Conservation (phyloP, 2,113 vertebrate species). For the Rutilus rutilus region DNA sequence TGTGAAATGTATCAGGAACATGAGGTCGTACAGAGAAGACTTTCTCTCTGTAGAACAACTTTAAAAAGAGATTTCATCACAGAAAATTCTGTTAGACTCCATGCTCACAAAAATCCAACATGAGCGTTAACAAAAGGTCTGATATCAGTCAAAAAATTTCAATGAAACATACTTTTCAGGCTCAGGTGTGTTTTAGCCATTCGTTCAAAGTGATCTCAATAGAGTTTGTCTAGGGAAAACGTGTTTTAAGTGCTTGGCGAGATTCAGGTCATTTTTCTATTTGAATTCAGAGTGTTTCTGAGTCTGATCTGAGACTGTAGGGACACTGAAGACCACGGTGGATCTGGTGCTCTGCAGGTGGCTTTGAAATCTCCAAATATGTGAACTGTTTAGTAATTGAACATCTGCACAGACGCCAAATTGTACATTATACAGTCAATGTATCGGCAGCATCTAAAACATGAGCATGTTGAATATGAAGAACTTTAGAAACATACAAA, state of each 20-base stretch:
- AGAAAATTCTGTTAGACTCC: conserved; percentile 10
- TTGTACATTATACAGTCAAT: not conserved
- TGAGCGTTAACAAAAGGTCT: conserved; percentile 1
- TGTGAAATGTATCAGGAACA: conserved; percentile 70
- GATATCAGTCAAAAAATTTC: not conserved
- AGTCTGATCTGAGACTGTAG: conserved; percentile 37
- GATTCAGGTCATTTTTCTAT: conserved; percentile 41
- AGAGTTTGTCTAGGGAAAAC: conserved; percentile 9
- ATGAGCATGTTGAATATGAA: not conserved
- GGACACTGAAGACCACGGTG: not conserved
- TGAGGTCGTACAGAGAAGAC: conserved; percentile 50
- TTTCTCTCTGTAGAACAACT: conserved; percentile 29
- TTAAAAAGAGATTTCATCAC: conserved; percentile 40
- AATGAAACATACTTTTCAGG: conserved; percentile 3
- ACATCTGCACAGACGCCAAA: not conserved
- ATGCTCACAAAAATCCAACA: not conserved
- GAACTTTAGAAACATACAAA: not conserved
- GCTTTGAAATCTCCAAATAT: not conserved
- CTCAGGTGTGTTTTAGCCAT: conserved; percentile 1
- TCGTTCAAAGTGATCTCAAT: not conserved
- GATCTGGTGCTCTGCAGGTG: not conserved
- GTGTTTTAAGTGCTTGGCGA: conserved; percentile 14
- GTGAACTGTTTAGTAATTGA: not conserved
- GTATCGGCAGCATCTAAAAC: not conserved
- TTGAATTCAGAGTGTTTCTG: conserved; percentile 32